Percentiles rank a stretch among this genome's conserved stretches.
These are phyloP conservation scores for Bothrops jararaca DNA, from an alignment of 2,113 vertebrate genomes.

Conservation along the genomic window DNA sequence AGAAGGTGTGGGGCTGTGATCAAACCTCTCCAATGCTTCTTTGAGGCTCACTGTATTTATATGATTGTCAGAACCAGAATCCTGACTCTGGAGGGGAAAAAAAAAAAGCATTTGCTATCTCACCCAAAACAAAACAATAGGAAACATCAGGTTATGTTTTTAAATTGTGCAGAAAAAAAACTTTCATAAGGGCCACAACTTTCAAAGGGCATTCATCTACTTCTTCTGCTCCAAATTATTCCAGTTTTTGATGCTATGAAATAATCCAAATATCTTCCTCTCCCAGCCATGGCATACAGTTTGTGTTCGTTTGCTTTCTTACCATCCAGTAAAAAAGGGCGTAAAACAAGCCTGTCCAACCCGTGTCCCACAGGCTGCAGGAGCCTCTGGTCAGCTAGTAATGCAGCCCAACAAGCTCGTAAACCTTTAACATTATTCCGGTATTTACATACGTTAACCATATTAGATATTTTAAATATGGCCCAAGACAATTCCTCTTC, in stretches of 20 bases:
- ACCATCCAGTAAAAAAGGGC: neutral
- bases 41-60: constrained; percentile 92
- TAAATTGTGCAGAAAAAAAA: neutral
- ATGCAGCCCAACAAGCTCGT: neutral
- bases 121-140: neutral
- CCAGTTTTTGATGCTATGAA: neutral
- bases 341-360: neutral
- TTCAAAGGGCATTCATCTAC: neutral
- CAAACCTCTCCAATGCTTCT: constrained; percentile 90
- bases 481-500: too few relatives aligned
- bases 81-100: constrained; percentile 77
- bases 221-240: neutral
- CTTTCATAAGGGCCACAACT: neutral
- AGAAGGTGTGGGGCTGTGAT: constrained; percentile 88
- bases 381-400: neutral
- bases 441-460: neutral
- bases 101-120: neutral
- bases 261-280: neutral
- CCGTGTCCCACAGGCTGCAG: neutral
- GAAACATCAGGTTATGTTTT: neutral
- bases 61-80: constrained; percentile 90
- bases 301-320: neutral
- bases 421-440: neutral
- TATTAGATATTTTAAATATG: neutral
- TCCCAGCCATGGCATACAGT: neutral